phyloP scores from a whole-genome alignment of 53 echinoderm and acorn worm species.

The Stichopus horrens region DNA sequence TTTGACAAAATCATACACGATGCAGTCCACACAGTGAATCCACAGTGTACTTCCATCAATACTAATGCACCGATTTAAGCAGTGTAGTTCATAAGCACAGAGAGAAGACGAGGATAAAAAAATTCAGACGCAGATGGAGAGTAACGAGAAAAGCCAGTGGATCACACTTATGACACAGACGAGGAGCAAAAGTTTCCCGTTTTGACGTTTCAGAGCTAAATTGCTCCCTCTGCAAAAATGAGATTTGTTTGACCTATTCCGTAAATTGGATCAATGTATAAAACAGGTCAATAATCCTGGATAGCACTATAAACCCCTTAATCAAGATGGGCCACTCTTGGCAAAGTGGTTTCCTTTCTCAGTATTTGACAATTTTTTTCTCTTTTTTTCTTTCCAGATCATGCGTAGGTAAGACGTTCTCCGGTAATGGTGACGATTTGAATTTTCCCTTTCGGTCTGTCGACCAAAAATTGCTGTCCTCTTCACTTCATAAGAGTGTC shows the following conservation, averaged over 20 bases:
- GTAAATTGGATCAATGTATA: constrained; percentile 36
- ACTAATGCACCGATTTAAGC: too few species aligned
- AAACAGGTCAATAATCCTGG: constrained; percentile 34
- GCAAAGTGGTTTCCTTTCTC: constrained; percentile 24
- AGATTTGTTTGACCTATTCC: constrained; percentile 36
- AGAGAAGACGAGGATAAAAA: too few species aligned
- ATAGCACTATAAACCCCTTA: constrained; percentile 2
- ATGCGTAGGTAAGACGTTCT: constrained; percentile 7
- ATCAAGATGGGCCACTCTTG: constrained; percentile 24
- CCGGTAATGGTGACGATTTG: constrained; percentile 4
- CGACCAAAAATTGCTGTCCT: neutral
- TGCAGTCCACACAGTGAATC: too few species aligned
- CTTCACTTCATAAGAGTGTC: constrained; percentile 32
- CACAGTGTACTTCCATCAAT: too few species aligned
- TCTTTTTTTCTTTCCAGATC: neutral
- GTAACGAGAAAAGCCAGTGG: too few species aligned
- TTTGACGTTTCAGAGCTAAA: neutral
- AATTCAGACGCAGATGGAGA: too few species aligned
- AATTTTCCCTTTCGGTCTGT: neutral
- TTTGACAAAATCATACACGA: neutral
- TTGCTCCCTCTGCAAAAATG: constrained; percentile 26
- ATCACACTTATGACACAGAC: too few species aligned
- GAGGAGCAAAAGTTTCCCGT: too few species aligned
- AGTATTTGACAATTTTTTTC: neutral
- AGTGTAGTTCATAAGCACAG: too few species aligned